These are phyloP conservation scores for Lycophotia porphyrea DNA, from an alignment of 2,888 invertebrate species.

Conservation along the genomic window DNA sequence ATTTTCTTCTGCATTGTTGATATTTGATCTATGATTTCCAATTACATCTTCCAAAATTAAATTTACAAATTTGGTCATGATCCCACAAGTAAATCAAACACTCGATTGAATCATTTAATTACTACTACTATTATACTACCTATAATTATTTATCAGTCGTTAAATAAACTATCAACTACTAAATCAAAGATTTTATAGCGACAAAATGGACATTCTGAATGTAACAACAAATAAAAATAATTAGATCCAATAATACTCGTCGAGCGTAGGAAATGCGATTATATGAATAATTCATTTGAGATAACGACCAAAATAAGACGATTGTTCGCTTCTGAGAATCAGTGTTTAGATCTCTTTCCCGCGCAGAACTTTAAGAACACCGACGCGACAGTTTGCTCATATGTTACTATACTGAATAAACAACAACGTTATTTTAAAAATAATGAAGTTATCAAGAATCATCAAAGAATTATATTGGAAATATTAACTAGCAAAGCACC, in stretches of 20 bases:
- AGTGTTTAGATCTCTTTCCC: constrained; percentile 74
- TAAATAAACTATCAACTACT: constrained; percentile 42
- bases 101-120: constrained; percentile 12
- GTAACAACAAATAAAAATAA: constrained; percentile 73
- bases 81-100: constrained; percentile 7
- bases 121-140: constrained; percentile 15
- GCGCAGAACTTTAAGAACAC: constrained; percentile 55
- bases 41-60: constrained; percentile 1
- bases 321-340: constrained; percentile 85
- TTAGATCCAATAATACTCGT: constrained; percentile 75
- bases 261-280: constrained; percentile 82
- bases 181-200: constrained; percentile 60
- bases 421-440: neutral
- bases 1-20: neutral
- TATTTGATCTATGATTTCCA: constrained; percentile 1
- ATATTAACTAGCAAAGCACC: constrained; percentile 11
- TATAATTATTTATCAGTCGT: constrained; percentile 27
- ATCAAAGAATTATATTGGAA: constrained; percentile 1
- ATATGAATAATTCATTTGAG: constrained; percentile 86
- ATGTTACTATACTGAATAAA: constrained; percentile 9
- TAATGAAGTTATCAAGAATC: neutral
- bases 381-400: constrained; percentile 34
- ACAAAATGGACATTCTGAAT: constrained; percentile 52
- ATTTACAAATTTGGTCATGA: neutral
- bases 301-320: constrained; percentile 85